These are phyloP conservation scores for Halcyon chelicuti DNA, from an alignment of 2,797 vertebrate species.

Conservation along the genomic window DNA sequence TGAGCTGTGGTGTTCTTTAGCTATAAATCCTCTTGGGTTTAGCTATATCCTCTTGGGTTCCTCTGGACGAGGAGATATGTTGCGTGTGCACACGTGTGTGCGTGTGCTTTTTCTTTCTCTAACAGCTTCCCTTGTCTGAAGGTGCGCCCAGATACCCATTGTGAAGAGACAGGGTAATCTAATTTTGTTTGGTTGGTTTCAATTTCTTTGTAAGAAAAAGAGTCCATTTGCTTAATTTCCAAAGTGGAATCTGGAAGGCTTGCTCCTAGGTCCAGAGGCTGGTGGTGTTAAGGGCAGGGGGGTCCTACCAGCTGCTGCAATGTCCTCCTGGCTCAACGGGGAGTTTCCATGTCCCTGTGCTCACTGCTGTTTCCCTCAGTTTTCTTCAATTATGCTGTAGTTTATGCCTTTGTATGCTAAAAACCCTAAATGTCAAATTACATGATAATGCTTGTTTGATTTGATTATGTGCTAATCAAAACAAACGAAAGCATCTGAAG, in stretches of 20 bases:
- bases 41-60: background rate
- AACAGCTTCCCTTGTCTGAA: background rate
- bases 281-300: background rate
- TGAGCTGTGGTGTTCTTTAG: background rate
- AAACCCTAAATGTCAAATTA: background rate
- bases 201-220: background rate
- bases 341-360: background rate
- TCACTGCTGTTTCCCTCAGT: background rate
- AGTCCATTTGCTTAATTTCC: background rate
- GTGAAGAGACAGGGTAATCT: background rate
- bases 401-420: background rate
- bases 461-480: background rate
- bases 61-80: background rate
- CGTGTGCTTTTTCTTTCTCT: background rate
- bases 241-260: background rate
- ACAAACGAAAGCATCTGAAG: background rate
- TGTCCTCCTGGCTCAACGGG: background rate
- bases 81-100: rapidly evolving
- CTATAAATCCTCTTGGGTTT: background rate
- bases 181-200: background rate
- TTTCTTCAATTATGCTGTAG: background rate
- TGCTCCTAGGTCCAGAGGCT: background rate
- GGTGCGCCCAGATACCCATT: background rate
- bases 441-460: background rate
- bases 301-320: background rate